Evolutionary conservation across 2,888 invertebrate species (phyloP).

Genomic region (Agapostemon virescens): DNA sequence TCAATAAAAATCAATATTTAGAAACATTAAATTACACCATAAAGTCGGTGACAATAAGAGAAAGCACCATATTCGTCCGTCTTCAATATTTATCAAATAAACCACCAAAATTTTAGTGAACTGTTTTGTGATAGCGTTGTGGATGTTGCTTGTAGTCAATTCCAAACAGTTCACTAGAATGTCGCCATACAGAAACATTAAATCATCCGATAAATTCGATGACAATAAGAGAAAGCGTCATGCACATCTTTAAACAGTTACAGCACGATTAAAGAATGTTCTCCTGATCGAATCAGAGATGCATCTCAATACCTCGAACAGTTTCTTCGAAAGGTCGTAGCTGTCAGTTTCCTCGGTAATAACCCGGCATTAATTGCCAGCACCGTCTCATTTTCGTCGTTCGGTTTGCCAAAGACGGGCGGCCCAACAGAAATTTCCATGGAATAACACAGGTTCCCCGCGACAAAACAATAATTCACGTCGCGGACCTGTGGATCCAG

Average conservation of each 20-base stretch:
- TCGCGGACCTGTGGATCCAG: slow-evolving; percentile 42
- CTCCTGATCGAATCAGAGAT: neutral
- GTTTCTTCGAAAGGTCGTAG: neutral
- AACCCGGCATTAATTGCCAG: slow-evolving; percentile 3
- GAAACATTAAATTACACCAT: too few species aligned
- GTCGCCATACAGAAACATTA: too few species aligned
- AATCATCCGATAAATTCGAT: too few species aligned
- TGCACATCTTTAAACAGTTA: neutral
- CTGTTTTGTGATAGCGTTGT: too few species aligned
- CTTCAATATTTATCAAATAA: too few species aligned
- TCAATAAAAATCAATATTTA: too few species aligned
- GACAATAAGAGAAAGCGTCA: too few species aligned
- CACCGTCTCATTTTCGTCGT: neutral
- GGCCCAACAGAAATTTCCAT: neutral
- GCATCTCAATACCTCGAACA: neutral
- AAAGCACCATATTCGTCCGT: too few species aligned
- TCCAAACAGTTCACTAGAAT: too few species aligned
- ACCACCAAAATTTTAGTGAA: too few species aligned
- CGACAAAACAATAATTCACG: slow-evolving; percentile 53
- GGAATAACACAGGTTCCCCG: slow-evolving; percentile 29
- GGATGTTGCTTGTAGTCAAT: too few species aligned
- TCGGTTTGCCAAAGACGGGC: neutral
- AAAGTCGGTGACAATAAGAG: too few species aligned
- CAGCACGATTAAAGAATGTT: neutral
- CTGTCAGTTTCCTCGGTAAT: neutral